A percentile compares a stretch with the other conserved stretches of the same genome.
These are phyloP conservation scores for Hyperoodon ampullatus DNA, from an alignment of 2,113 vertebrate genomes.

Conservation along the genomic window DNA sequence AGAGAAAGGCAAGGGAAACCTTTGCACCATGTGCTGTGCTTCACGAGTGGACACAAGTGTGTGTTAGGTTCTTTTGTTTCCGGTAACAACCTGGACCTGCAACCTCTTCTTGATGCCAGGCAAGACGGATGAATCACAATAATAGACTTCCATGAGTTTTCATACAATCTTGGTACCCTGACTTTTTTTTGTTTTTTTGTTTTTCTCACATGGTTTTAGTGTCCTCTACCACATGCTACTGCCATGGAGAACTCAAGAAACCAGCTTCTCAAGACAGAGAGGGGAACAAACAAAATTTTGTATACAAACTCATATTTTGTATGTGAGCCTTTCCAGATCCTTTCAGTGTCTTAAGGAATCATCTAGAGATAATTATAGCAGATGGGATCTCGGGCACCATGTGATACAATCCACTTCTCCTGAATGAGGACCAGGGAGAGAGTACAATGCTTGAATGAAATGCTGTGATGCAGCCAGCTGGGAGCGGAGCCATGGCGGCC, in stretches of 20 bases:
- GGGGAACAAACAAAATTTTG: not conserved
- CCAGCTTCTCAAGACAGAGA: too few relatives aligned
- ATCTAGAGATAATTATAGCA: not conserved
- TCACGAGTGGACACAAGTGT: not conserved
- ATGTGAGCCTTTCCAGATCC: not conserved
- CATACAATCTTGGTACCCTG: not conserved
- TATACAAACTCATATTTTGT: not conserved
- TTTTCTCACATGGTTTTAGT: not conserved
- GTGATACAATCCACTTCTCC: not conserved
- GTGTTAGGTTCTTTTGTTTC: not conserved
- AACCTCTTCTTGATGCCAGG: not conserved
- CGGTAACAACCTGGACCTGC: not conserved
- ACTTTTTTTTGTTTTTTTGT: not conserved
- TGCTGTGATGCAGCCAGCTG: too few relatives aligned
- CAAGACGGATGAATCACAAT: not conserved
- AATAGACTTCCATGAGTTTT: not conserved
- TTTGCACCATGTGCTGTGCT: not conserved
- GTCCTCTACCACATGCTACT: not conserved
- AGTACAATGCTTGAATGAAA: not conserved
- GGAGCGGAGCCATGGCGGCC: not conserved
- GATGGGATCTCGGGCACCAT: too few relatives aligned
- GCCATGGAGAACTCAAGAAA: not conserved
- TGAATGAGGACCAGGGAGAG: not conserved
- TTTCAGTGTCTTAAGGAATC: not conserved
- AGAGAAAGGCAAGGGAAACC: not conserved